A percentile compares a stretch with the other conserved stretches of the same genome.
Conservation (phyloP, 2,888 invertebrate species). For the Erynnis tages region DNA sequence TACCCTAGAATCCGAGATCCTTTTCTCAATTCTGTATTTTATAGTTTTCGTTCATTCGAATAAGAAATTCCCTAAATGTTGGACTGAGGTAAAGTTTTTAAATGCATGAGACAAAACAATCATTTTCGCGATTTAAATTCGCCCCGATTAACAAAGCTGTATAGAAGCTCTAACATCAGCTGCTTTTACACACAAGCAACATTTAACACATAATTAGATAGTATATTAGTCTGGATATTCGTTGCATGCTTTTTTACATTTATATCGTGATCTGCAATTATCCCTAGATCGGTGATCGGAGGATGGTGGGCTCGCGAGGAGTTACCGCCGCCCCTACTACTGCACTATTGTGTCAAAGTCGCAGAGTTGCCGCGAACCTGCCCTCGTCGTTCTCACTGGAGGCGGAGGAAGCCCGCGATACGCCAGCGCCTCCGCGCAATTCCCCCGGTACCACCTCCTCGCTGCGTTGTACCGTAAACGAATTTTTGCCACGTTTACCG, state of each 20-base stretch:
- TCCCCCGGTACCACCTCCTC: slow-evolving; percentile 98
- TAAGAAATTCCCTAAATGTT: no score
- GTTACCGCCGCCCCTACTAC: slow-evolving; percentile 61
- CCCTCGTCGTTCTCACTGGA: slow-evolving; percentile 97
- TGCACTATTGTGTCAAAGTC: slow-evolving; percentile 77
- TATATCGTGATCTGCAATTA: neutral
- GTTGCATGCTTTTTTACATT: slow-evolving; percentile 43
- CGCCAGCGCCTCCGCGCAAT: slow-evolving; percentile 82
- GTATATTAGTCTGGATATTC: slow-evolving; percentile 33
- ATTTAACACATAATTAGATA: slow-evolving; percentile 58
- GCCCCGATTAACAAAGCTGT: slow-evolving; percentile 11
- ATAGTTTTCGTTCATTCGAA: no score
- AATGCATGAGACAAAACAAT: neutral
- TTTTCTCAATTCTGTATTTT: no score
- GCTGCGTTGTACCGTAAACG: slow-evolving; percentile 98
- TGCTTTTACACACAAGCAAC: slow-evolving; percentile 57
- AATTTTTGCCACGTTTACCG: slow-evolving; percentile 96
- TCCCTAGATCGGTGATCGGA: neutral
- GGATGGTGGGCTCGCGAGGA: slow-evolving; percentile 37
- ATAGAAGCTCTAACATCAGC: slow-evolving; percentile 18
- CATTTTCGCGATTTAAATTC: neutral
- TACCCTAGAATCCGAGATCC: no score
- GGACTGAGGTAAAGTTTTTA: no score
- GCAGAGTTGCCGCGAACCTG: slow-evolving; percentile 83
- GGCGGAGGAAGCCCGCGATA: slow-evolving; percentile 93